These are phyloP conservation scores for Meganola albula DNA, from an alignment of 2,888 invertebrate genomes.

Conservation along the genomic window DNA sequence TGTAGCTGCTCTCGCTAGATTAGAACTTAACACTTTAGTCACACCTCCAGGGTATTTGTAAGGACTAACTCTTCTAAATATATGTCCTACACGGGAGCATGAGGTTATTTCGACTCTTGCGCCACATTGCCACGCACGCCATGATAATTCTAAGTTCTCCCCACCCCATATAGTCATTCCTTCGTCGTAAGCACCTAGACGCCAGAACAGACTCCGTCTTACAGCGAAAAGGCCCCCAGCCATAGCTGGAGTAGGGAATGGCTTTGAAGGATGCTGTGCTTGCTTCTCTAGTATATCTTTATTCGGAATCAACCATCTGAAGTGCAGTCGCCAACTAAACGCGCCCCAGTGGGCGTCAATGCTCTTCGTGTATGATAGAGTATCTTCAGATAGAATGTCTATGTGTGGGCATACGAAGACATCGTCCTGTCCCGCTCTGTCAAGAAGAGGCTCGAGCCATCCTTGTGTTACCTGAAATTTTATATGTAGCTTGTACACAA, in stretches of 20 bases:
- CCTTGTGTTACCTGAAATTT: constrained; percentile 74
- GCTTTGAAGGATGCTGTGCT: constrained; percentile 80
- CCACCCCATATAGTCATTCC: constrained; percentile 97
- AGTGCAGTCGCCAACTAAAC: constrained; percentile 98
- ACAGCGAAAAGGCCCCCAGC: constrained; percentile 97
- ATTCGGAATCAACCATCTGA: constrained; percentile 88
- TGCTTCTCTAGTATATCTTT: constrained; percentile 80
- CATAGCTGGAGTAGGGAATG: constrained; percentile 92
- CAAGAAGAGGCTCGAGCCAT: constrained; percentile 78
- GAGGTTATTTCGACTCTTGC: constrained; percentile 93
- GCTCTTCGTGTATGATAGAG: constrained; percentile 95
- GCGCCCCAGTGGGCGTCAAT: constrained; percentile 99
- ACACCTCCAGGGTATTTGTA: constrained; percentile 97
- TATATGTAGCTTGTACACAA: neutral
- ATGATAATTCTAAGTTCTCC: constrained; percentile 97
- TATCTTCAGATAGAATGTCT: constrained; percentile 92
- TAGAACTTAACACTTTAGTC: constrained; percentile 89
- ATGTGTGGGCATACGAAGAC: constrained; percentile 72
- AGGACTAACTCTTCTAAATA: constrained; percentile 94
- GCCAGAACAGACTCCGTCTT: constrained; percentile 89
- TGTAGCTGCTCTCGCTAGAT: constrained; percentile 93
- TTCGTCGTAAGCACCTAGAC: constrained; percentile 86
- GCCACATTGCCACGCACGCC: constrained; percentile 97
- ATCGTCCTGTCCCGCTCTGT: constrained; percentile 71
- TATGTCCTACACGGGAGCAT: constrained; percentile 95